phyloP scores from a whole-genome alignment of 2,888 invertebrate genomes.

The Lycaena phlaeas region DNA sequence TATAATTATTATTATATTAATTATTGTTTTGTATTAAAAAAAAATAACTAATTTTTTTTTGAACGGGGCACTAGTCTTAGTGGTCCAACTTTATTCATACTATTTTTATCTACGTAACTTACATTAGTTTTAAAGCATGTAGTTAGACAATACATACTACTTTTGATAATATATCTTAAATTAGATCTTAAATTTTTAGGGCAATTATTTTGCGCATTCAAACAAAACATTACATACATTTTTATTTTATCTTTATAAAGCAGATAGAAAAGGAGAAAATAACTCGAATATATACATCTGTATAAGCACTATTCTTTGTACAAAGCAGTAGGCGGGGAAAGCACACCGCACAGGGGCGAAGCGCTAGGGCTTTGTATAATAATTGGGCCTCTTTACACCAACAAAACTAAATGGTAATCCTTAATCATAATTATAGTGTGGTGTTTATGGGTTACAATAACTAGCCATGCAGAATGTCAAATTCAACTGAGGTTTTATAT shows the following conservation, averaged over 20 bases:
- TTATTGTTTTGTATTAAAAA: no score
- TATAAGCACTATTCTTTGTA: slow-evolving; percentile 21
- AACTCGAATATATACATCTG: background rate
- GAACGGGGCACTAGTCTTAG: no score
- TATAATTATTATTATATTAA: no score
- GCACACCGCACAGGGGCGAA: slow-evolving; percentile 32
- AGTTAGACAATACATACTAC: no score
- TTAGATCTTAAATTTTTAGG: no score
- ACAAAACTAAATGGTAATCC: slow-evolving; percentile 33
- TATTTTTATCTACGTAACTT: no score
- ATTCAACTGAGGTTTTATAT: background rate
- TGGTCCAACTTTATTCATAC: no score
- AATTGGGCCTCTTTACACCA: slow-evolving; percentile 55
- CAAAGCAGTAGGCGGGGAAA: slow-evolving; percentile 39
- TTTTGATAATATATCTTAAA: no score
- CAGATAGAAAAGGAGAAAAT: background rate
- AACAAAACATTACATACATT: no score
- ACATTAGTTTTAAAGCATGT: no score
- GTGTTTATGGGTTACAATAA: slow-evolving; percentile 17
- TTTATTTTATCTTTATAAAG: background rate
- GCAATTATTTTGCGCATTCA: no score
- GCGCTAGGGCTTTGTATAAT: slow-evolving; percentile 42
- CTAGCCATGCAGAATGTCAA: slow-evolving; percentile 10
- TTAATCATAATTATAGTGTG: slow-evolving; percentile 36
- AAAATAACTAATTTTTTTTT: no score